These are phyloP conservation scores for Aplidium turbinatum DNA, from an alignment of 23 tunicate species.

Conservation along the genomic window DNA sequence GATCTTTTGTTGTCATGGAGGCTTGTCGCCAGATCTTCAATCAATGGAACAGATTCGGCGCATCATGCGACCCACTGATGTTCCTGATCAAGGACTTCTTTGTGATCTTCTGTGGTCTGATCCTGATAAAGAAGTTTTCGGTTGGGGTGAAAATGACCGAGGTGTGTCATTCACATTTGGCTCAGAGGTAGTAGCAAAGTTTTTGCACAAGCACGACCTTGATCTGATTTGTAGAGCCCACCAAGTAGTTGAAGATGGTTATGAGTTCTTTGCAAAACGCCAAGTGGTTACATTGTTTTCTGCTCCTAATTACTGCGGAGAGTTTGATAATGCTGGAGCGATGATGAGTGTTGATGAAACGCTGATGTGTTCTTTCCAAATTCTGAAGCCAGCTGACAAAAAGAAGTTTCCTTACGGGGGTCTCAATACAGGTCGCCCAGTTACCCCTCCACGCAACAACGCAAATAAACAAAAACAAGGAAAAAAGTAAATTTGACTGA, in stretches of 20 bases:
- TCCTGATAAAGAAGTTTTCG: constrained; percentile 98
- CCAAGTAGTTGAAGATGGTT: constrained; percentile 99
- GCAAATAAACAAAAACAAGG: constrained; percentile 51
- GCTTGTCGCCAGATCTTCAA: constrained; percentile 96
- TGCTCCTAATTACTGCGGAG: constrained; percentile 99
- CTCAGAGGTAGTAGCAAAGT: constrained; percentile 97
- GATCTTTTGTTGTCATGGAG: constrained; percentile 98
- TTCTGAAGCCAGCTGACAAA: constrained; percentile 97
- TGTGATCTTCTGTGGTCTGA: constrained; percentile 99
- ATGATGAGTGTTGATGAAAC: constrained; percentile 99
- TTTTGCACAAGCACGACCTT: constrained; percentile 96
- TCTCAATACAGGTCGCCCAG: constrained; percentile 81
- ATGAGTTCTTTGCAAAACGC: constrained; percentile 98
- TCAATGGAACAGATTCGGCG: constrained; percentile 99
- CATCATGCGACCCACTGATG: constrained; percentile 99
- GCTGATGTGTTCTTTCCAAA: constrained; percentile 98
- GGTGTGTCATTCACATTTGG: constrained; percentile 99
- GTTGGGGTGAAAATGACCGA: constrained; percentile 99
- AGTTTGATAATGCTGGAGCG: constrained; percentile 99
- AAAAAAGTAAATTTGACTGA: constrained; percentile 29
- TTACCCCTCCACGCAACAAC: constrained; percentile 82
- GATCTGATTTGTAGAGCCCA: constrained; percentile 98
- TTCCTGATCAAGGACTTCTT: constrained; percentile 97
- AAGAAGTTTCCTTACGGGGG: constrained; percentile 96
- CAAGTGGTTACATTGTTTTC: constrained; percentile 96